phyloP scores from a whole-genome alignment of 2,113 vertebrate species.

The Anhinga rufa region DNA sequence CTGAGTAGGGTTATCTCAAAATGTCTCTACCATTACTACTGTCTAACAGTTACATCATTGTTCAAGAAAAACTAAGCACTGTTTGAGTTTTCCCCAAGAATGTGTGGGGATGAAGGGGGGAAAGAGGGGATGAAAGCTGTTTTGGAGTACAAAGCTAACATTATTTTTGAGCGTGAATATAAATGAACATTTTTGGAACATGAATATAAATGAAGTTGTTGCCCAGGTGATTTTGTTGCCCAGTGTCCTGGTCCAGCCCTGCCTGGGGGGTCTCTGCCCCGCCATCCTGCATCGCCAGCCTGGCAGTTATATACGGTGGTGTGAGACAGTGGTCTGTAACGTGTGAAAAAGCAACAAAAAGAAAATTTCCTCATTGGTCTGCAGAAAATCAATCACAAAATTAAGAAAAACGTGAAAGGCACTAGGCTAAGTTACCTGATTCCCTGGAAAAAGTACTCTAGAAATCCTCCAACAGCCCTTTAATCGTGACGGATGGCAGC shows the following conservation, averaged over 20 bases:
- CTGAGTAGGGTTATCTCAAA: background rate
- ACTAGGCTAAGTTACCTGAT: background rate
- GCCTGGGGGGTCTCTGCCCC: background rate
- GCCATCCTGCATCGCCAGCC: accelerated
- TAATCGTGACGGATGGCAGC: background rate
- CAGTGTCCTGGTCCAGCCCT: too few species aligned
- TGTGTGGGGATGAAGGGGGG: too few species aligned
- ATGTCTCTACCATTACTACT: background rate
- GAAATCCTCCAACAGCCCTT: background rate
- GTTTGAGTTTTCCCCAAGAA: background rate
- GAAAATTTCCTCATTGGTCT: background rate
- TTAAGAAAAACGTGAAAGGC: background rate
- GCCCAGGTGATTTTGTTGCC: background rate
- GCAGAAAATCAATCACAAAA: background rate
- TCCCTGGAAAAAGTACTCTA: background rate
- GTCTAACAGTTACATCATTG: too few species aligned
- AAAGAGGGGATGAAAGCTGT: background rate
- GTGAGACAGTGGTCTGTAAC: accelerated
- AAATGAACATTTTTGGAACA: background rate
- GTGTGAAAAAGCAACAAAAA: background rate
- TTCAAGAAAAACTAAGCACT: background rate
- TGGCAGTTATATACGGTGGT: too few species aligned
- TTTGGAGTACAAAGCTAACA: background rate
- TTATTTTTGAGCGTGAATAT: background rate
- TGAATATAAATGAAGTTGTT: background rate